phyloP scores from a whole-genome alignment of 2,888 invertebrate species.

The Brachyopa scutellaris region DNA sequence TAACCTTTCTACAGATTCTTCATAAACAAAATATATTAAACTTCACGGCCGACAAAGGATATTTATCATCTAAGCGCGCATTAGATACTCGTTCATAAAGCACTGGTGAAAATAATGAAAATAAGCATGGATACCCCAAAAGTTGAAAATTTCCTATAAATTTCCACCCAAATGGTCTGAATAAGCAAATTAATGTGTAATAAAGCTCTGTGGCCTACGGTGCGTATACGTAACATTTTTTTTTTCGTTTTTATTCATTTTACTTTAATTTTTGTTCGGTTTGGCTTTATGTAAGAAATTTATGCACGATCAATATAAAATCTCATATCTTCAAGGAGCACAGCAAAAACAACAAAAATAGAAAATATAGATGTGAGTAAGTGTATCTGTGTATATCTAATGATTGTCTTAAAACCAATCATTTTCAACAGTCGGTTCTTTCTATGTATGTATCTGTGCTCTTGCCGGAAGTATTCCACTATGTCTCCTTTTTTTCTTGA shows the following conservation, averaged over 20 bases:
- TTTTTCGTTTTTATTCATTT: neutral
- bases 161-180: constrained; percentile 50
- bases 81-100: constrained; percentile 16
- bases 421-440: constrained; percentile 38
- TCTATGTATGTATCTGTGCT: neutral
- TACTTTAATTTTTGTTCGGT: constrained; percentile 6
- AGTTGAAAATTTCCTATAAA: constrained; percentile 63
- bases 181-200: constrained; percentile 56
- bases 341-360: neutral
- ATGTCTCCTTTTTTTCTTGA: constrained; percentile 7
- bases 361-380: neutral
- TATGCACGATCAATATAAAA: constrained; percentile 47
- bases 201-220: constrained; percentile 47
- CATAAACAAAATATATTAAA: constrained; percentile 36
- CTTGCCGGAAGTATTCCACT: constrained; percentile 21
- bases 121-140: constrained; percentile 25
- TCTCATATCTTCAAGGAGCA: constrained; percentile 41
- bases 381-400: constrained; percentile 15
- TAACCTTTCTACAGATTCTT: constrained; percentile 21
- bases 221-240: constrained; percentile 59
- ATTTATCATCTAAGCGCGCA: constrained; percentile 44
- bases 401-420: constrained; percentile 61
- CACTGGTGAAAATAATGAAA: neutral
- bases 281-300: constrained; percentile 18
- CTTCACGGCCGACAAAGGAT: constrained; percentile 38